Conservation (phyloP, 2,797 vertebrate species). For the Miichthys miiuy region DNA sequence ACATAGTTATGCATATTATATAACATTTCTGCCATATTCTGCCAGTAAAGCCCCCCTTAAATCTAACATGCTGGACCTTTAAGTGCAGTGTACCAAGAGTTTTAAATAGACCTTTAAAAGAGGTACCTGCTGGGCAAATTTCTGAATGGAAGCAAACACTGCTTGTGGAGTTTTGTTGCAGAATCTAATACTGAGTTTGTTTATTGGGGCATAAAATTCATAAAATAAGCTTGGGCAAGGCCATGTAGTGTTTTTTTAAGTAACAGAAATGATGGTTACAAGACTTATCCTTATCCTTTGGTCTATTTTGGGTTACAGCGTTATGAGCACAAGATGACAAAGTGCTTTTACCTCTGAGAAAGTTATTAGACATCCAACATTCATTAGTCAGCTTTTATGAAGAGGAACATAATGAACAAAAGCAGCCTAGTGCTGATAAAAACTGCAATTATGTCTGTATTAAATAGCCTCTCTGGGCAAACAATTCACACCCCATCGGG, state of each 20-base stretch:
- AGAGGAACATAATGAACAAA: slow-evolving; percentile 36
- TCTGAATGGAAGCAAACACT: background rate
- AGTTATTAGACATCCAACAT: slow-evolving; percentile 25
- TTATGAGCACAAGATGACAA: slow-evolving; percentile 16
- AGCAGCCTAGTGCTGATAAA: slow-evolving; percentile 11
- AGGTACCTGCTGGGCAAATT: background rate
- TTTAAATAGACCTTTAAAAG: background rate
- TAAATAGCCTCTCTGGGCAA: slow-evolving; percentile 38
- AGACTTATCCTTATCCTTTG: background rate
- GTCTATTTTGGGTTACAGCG: slow-evolving; percentile 2
- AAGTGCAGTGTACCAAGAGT: too few species aligned
- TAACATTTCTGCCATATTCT: too few species aligned
- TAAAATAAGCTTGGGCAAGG: background rate
- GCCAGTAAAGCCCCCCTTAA: too few species aligned
- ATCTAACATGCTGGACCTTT: too few species aligned
- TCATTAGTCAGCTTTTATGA: slow-evolving; percentile 42
- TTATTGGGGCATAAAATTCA: background rate
- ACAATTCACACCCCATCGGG: slow-evolving; percentile 40
- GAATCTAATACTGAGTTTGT: background rate
- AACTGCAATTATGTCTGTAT: slow-evolving; percentile 34
- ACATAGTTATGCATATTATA: too few species aligned
- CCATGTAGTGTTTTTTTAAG: background rate
- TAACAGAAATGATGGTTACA: background rate
- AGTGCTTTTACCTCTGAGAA: slow-evolving; percentile 9
- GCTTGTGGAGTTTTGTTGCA: background rate